These are phyloP conservation scores for Macroramphosus scolopax DNA, from an alignment of 2,797 vertebrate genomes.

Conservation along the genomic window DNA sequence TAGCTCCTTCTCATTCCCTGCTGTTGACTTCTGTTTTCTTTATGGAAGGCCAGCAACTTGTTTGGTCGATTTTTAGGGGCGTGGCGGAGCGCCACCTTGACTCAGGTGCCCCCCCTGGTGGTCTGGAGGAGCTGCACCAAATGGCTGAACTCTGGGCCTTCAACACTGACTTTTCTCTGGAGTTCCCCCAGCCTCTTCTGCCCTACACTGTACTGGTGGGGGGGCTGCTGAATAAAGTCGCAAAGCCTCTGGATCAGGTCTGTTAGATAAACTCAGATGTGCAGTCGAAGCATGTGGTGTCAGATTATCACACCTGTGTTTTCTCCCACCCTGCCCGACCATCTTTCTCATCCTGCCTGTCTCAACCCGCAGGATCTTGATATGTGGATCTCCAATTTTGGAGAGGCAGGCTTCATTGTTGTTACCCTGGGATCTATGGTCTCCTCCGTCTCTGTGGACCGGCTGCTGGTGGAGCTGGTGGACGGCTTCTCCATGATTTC, in stretches of 20 bases:
- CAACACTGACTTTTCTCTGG: conserved; percentile 78
- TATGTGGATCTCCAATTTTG: conserved; percentile 60
- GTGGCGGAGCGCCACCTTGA: conserved; percentile 68
- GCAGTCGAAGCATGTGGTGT: background rate
- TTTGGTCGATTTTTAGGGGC: conserved; percentile 50
- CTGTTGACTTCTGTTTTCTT: conserved; percentile 2
- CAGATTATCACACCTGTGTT: background rate
- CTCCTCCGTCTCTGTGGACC: conserved; percentile 42
- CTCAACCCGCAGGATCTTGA: conserved; percentile 62
- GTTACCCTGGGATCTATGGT: conserved; percentile 71
- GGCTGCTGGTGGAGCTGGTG: conserved; percentile 63
- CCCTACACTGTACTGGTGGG: conserved; percentile 76
- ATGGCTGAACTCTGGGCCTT: conserved; percentile 78
- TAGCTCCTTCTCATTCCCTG: background rate
- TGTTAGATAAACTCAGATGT: background rate
- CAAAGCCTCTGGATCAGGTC: conserved; percentile 66
- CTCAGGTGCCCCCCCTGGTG: conserved; percentile 42
- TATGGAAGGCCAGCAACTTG: conserved; percentile 36
- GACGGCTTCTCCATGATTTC: conserved; percentile 61
- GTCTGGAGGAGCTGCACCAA: conserved; percentile 58
- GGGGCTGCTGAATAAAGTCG: conserved; percentile 71
- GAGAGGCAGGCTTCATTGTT: conserved; percentile 68
- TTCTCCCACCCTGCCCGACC: background rate
- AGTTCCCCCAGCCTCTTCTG: conserved; percentile 74
- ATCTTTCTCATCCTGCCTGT: background rate